These are phyloP conservation scores for Mnemiopsis leidyi DNA, from an alignment of 37 sponge, comb jelly and placozoan species.

Conservation along the genomic window DNA sequence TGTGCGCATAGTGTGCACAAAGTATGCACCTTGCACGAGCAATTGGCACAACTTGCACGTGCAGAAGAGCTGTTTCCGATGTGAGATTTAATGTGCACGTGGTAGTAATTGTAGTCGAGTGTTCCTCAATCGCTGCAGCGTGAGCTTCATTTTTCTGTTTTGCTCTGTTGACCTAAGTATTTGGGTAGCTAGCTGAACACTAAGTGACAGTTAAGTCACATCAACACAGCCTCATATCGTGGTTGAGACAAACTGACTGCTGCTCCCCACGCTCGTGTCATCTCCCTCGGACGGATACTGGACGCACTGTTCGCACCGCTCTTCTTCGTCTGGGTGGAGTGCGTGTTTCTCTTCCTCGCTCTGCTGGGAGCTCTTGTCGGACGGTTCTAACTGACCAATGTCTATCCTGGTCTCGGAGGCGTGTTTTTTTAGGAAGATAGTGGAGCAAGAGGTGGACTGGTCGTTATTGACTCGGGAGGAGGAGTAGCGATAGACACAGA, in stretches of 20 bases:
- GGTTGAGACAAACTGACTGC: conserved; percentile 40
- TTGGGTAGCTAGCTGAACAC: background rate
- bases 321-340: background rate
- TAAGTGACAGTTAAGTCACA: background rate
- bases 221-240: conserved; percentile 17
- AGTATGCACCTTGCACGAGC: too few species aligned
- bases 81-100: too few species aligned
- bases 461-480: background rate
- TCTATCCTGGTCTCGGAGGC: background rate
- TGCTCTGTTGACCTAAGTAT: background rate
- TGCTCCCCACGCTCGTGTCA: background rate
- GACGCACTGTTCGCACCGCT: conserved; percentile 6
- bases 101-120: too few species aligned
- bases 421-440: conserved; percentile 1
- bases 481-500: conserved; percentile 48
- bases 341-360: background rate
- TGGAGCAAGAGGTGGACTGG: conserved; percentile 38
- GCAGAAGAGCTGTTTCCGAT: too few species aligned
- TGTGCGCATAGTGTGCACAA: too few species aligned
- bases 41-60: too few species aligned
- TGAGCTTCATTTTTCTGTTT: background rate
- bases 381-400: background rate
- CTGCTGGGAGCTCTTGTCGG: background rate
- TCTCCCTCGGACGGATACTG: conserved; percentile 31
- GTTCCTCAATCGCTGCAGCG: background rate